Conservation (phyloP, 1,140 invertebrate species). For the Tetranychus urticae region DNA sequence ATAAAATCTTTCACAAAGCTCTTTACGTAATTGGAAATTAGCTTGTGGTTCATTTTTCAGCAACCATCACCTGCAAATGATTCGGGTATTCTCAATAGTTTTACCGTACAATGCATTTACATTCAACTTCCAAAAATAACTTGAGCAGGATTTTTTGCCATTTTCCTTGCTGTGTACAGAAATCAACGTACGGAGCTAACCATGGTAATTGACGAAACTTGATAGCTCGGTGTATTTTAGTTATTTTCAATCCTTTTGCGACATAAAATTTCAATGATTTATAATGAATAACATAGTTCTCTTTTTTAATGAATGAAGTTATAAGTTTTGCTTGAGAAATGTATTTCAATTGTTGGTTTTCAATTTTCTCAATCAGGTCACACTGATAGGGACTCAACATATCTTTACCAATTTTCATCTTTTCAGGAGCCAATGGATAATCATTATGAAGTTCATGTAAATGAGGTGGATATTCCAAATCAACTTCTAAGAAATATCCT, state of each 20-base stretch:
- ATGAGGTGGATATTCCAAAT: no score
- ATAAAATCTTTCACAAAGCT: constrained; percentile 10
- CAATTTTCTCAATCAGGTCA: no score
- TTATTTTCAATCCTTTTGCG: constrained; percentile 21
- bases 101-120: constrained; percentile 26
- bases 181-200: constrained; percentile 22
- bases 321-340: no score
- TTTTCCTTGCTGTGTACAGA: constrained; percentile 19
- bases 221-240: constrained; percentile 24
- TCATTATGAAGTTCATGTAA: no score
- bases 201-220: constrained; percentile 25
- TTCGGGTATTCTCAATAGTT: constrained; percentile 25
- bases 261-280: constrained; percentile 18
- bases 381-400: no score
- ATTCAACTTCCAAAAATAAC: constrained; percentile 20
- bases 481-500: no score
- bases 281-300: no score
- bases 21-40: no score
- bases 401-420: no score
- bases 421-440: no score
- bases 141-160: constrained; percentile 14
- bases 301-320: no score
- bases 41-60: constrained; percentile 18
- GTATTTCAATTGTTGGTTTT: no score
- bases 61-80: constrained; percentile 10